Conservation (phyloP, 2,797 vertebrate genomes). For the Muscicapa comitata region DNA sequence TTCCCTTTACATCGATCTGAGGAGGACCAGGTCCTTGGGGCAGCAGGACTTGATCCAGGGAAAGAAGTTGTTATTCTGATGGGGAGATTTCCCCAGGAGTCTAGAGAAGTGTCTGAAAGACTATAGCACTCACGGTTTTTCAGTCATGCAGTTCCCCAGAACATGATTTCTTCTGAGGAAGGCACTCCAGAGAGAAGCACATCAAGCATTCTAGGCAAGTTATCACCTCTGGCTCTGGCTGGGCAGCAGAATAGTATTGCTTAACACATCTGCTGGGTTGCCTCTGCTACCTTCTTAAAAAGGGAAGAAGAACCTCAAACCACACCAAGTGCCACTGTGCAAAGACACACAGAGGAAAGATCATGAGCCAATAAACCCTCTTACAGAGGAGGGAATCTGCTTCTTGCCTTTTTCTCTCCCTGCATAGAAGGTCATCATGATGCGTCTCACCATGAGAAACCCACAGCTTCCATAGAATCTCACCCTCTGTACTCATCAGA, state of each 20-base stretch:
- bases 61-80: background rate
- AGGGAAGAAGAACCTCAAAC: fast-evolving
- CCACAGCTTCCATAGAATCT: background rate
- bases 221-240: background rate
- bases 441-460: fast-evolving
- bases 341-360: background rate
- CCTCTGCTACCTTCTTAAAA: background rate
- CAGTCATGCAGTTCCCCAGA: fast-evolving
- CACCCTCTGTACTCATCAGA: background rate
- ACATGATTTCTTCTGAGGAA: background rate
- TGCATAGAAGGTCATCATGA: background rate
- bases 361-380: background rate
- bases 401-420: background rate
- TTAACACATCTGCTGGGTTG: background rate
- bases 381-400: background rate
- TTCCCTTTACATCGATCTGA: background rate
- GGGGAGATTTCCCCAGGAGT: background rate
- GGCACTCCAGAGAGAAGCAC: background rate
- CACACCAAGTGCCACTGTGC: fast-evolving
- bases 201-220: background rate
- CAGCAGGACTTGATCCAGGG: background rate
- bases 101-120: background rate
- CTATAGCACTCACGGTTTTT: background rate
- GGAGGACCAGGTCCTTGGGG: background rate
- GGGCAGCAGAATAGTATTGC: background rate